Evolutionary conservation across 1,140 invertebrate genomes (phyloP).

Genomic region (Saccostrea cuccullata): DNA sequence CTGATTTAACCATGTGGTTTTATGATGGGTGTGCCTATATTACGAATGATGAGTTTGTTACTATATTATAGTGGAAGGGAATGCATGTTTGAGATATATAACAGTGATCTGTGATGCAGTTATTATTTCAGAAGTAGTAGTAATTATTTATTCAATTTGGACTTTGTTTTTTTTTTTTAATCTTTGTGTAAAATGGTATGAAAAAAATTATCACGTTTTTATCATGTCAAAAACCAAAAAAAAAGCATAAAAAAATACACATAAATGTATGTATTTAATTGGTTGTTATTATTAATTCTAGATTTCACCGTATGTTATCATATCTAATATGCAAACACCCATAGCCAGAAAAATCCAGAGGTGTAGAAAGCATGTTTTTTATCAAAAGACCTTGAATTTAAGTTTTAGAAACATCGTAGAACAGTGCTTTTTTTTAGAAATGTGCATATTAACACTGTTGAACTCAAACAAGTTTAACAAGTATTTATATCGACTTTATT

Average conservation of each 20-base stretch:
- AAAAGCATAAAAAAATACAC: constrained; percentile 6
- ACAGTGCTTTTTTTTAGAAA: constrained; percentile 3
- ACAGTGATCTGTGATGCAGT: constrained; percentile 30
- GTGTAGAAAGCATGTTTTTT: not conserved
- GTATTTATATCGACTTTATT: constrained; percentile 34
- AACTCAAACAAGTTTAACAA: constrained; percentile 28
- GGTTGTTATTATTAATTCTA: constrained; percentile 37
- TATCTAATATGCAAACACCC: constrained; percentile 35
- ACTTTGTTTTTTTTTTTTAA: constrained; percentile 29
- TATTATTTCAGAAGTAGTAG: constrained; percentile 28
- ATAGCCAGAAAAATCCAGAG: constrained; percentile 27
- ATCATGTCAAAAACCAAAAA: not conserved
- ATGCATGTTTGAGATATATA: not conserved
- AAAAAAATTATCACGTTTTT: constrained; percentile 18
- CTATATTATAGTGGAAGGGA: not conserved
- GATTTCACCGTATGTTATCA: constrained; percentile 35
- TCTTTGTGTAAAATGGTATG: constrained; percentile 24
- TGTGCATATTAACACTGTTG: constrained; percentile 19
- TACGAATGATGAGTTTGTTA: constrained; percentile 2
- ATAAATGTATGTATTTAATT: constrained; percentile 27
- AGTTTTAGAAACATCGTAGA: constrained; percentile 3
- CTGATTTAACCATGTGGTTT: constrained; percentile 18
- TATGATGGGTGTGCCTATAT: constrained; percentile 18
- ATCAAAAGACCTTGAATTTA: not conserved
- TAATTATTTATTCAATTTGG: constrained; percentile 30